Evolutionary conservation across 2,113 vertebrate species (phyloP), one percentile per base, ranked within the genome.

Genomic region (Coryphaenoides rupestris): DNA sequence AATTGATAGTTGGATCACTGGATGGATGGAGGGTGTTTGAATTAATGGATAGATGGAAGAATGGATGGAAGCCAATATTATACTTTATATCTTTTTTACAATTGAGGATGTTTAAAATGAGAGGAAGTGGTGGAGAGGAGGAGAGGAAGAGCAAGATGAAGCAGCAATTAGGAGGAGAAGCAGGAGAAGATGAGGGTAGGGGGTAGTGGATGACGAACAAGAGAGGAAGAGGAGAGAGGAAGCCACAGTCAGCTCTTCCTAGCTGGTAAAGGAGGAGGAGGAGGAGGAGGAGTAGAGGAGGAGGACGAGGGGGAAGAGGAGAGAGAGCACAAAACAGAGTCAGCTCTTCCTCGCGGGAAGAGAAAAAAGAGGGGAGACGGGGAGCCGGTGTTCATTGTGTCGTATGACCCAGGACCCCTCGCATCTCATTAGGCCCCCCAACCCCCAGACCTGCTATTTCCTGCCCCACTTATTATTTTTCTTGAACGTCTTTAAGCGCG

Each of bases 341-440:
- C 2, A 33, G 1, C 28, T 33, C 28, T 10, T 33, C 28, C 28
- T 33, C 28, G 28, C 28, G 10, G 28, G 6, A 5, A 33, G 28
- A 33, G 28, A 33, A 10, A 10, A 33, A 10, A 26, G 24, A 6
- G 6, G 24, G 24, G 6, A 6, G 24, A 26, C 3, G 52, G 65
- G 79, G 72, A 79, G 80, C 71, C 65, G 66, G 28, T 33, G 6
- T 33, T 33, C 28, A 33, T 3, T 78, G 70, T 87, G 85, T 87
- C 86, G 79, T 82, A 85, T 86, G 84, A 81, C 80, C 73, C 69
- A 72, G 70, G 84, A 85, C 78, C 77, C 75, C 72, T 3, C 84
- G 81, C 86, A 88, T 90, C 89, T 90, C 90, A 91, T 91, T 90
- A 88, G 83, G 71, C 76, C 72, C 69, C 70, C 77, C 74, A 81